Base-by-base conservation (phyloP, 1,140 invertebrate genomes). In the Penaeus indicus region DNA sequence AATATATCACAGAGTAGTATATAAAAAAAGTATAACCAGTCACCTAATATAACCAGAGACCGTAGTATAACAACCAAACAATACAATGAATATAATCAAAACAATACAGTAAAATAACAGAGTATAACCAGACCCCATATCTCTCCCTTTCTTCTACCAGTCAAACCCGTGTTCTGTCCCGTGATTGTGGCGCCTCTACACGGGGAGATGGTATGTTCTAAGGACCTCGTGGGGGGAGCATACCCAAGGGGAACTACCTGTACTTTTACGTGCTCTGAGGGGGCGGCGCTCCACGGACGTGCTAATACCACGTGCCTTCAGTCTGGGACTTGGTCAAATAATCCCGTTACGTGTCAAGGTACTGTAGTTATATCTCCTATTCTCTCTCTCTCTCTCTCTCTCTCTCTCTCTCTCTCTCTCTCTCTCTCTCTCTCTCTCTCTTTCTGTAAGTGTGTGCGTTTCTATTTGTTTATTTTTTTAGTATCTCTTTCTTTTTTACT, bases 231-330 rank as follows among this genome's bases (percentile, higher is more conserved):
- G 13, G 92, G 91, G 88, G 82, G 85, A 18, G 86, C 87, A 72
- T 90, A 90, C 42, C 91, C 92, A 10, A 67, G 90, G 67, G 94
- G 94, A 67, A 94, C 94, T 13, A 93, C 93, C 89, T 96, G 95
- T 92, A 93, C 94, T 79, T 92, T 95, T 62, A 69, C 69, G 7
- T 91, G 90, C 62, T 25, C 63, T 8, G 60, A 38, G 54, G 87
- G 89, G 67, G 67, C 82, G 38, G 80, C 88, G 22, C 69, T 91
- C 1, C 82, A 88, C 32, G 90, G 90, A 4, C 63, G 22, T 72
- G 27, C 22, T 27, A 89, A 82, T n/a, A 75, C 86, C 78, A 86
- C 90, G 27, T 91, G 90, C 63, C 83, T 84, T 16, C 11, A 38
- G 16, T 21, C 60, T n/a, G 90, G 90, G 11, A 60, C 72, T 7